These are phyloP conservation scores for Cydia amplana DNA, from an alignment of 1,140 invertebrate species.

Conservation along the genomic window DNA sequence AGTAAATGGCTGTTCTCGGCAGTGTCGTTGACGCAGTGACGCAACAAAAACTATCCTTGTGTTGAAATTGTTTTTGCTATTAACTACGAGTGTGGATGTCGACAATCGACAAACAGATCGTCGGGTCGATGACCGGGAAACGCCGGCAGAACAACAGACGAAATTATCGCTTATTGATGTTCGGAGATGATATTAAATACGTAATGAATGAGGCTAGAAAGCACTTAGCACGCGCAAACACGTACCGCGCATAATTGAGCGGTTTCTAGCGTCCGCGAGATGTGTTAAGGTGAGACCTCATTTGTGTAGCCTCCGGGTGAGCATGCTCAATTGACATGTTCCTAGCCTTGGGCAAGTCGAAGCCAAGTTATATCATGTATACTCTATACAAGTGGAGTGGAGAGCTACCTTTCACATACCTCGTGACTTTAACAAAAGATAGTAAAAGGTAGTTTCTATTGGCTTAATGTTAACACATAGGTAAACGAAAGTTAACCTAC, in stretches of 20 bases:
- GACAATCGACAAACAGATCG: conserved; percentile 49
- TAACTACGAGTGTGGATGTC: conserved; percentile 33
- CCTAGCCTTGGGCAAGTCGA: not conserved
- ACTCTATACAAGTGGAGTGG: not conserved
- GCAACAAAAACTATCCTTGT: conserved; percentile 17
- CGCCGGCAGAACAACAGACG: conserved; percentile 59
- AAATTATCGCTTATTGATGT: conserved; percentile 54
- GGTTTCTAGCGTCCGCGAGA: conserved; percentile 16
- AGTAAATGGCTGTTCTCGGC: not conserved
- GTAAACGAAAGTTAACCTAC: conserved; percentile 1
- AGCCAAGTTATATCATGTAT: not conserved
- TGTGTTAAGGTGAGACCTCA: conserved; percentile 2
- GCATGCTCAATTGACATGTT: not conserved
- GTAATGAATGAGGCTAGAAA: conserved; percentile 28
- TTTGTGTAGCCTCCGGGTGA: conserved; percentile 5
- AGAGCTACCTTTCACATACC: conserved; percentile 9
- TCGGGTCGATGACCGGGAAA: conserved; percentile 66
- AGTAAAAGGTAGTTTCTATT: conserved; percentile 11
- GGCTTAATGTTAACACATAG: not conserved
- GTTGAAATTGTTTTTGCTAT: conserved; percentile 46
- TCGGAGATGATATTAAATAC: conserved; percentile 28
- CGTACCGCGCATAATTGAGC: conserved; percentile 27
- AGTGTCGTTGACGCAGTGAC: conserved; percentile 14
- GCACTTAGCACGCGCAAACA: conserved; percentile 30
- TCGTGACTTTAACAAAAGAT: not conserved